Evolutionary conservation across 2,888 invertebrate species (phyloP).

Genomic region (Spialia ferax): DNA sequence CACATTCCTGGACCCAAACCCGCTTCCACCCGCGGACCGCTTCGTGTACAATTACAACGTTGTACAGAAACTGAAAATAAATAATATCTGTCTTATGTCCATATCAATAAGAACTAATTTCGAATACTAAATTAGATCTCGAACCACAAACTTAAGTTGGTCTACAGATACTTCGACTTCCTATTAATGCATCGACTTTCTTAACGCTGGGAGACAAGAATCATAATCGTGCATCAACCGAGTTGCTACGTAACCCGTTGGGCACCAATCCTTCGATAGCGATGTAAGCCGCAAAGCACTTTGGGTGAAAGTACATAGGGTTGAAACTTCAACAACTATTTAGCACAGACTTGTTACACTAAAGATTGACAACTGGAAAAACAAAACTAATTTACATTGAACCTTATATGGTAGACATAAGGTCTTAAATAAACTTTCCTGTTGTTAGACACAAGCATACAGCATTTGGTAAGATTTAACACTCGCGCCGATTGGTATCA

Average conservation of each 20-base stretch:
- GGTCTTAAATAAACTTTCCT: neutral
- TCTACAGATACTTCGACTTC: conserved; percentile 32
- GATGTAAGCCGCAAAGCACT: neutral
- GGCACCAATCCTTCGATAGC: conserved; percentile 27
- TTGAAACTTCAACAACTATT: conserved; percentile 5
- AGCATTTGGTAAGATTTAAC: conserved; percentile 34
- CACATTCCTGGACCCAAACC: conserved; percentile 76
- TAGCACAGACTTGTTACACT: conserved; percentile 30
- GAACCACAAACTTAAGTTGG: conserved; percentile 11
- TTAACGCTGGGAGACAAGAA: conserved; percentile 30
- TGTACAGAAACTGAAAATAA: conserved; percentile 38
- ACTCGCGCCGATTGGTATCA: conserved; percentile 65
- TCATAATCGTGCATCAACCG: conserved; percentile 29
- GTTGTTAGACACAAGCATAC: conserved; percentile 1
- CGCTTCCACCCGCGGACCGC: conserved; percentile 56
- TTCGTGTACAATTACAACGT: conserved; percentile 55
- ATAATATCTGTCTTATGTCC: conserved; percentile 43
- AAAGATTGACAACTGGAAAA: conserved; percentile 1
- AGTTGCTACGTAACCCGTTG: conserved; percentile 40
- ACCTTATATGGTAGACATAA: conserved; percentile 13
- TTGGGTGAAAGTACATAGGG: neutral
- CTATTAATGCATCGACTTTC: conserved; percentile 37
- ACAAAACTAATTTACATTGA: neutral
- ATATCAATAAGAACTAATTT: conserved; percentile 27
- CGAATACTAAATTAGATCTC: conserved; percentile 1